Conservation (phyloP, 2,888 invertebrate species). For the Zaprionus lineosus region DNA sequence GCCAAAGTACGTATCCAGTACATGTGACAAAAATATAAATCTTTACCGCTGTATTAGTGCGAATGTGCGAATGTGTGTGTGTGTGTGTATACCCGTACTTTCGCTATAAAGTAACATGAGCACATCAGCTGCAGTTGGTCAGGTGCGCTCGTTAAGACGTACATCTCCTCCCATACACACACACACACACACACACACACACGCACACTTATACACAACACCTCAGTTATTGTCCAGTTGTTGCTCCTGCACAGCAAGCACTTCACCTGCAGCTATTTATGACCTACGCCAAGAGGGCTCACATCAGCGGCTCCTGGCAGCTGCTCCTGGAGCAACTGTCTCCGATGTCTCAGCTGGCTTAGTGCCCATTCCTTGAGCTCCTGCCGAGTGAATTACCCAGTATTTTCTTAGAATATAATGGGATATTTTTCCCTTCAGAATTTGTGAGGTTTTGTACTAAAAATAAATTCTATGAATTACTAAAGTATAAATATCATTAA, state of each 20-base stretch:
- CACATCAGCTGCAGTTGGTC: conserved; percentile 69
- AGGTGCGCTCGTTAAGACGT: conserved; percentile 61
- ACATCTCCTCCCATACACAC: conserved; percentile 22
- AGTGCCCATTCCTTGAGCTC: too few relatives aligned
- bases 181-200: neutral
- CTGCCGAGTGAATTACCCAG: too few relatives aligned
- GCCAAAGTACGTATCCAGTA: conserved; percentile 49
- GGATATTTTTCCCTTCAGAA: too few relatives aligned
- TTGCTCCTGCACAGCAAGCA: conserved; percentile 31
- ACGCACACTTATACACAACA: too few relatives aligned
- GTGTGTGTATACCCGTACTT: conserved; percentile 16
- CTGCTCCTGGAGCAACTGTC: conserved; percentile 28
- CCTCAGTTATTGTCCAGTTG: too few relatives aligned
- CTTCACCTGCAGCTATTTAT: conserved; percentile 68
- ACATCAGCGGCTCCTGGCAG: conserved; percentile 24
- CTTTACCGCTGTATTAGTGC: conserved; percentile 9
- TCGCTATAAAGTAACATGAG: conserved; percentile 52
- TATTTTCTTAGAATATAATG: too few relatives aligned
- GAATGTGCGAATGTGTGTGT: conserved; percentile 12
- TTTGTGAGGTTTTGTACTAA: too few relatives aligned
- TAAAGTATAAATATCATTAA: too few relatives aligned
- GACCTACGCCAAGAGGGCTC: conserved; percentile 72
- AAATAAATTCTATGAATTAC: too few relatives aligned
- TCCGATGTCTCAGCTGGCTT: conserved; percentile 3
- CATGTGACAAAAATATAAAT: conserved; percentile 52